These are phyloP conservation scores for Drosophila ercepeae DNA, from an alignment of 1,140 invertebrate genomes.

Conservation along the genomic window DNA sequence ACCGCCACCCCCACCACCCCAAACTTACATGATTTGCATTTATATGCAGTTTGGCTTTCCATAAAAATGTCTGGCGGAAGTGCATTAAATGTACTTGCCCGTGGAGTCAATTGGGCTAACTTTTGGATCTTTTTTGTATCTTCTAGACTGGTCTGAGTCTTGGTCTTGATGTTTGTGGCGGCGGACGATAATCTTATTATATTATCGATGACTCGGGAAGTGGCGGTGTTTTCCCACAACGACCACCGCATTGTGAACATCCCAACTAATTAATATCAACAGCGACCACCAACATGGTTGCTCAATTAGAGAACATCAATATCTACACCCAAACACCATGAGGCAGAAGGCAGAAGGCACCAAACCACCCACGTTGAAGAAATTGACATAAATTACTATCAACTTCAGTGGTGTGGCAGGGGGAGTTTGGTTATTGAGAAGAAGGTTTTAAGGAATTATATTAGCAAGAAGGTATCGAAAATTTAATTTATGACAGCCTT, in stretches of 20 bases:
- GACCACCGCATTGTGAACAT: slow-evolving; percentile 13
- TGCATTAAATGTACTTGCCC: slow-evolving; percentile 54
- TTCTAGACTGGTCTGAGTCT: not conserved
- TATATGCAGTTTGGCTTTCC: slow-evolving; percentile 49
- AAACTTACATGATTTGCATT: slow-evolving; percentile 53
- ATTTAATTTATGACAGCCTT: too few relatives aligned
- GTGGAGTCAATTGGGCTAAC: slow-evolving; percentile 2
- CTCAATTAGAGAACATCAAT: slow-evolving; percentile 72
- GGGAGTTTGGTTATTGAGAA: too few relatives aligned
- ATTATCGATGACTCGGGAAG: not conserved
- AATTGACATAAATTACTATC: slow-evolving; percentile 73
- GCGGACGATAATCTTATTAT: slow-evolving; percentile 21
- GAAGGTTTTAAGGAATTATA: too few relatives aligned
- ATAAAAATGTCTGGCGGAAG: slow-evolving; percentile 43
- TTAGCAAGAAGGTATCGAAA: too few relatives aligned
- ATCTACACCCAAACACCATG: slow-evolving; percentile 23
- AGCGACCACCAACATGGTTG: slow-evolving; percentile 53
- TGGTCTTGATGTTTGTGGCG: slow-evolving; percentile 15
- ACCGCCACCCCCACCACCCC: not conserved
- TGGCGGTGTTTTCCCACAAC: not conserved
- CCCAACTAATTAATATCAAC: slow-evolving; percentile 56
- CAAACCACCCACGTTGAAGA: slow-evolving; percentile 42
- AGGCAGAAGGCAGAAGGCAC: not conserved
- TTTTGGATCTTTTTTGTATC: slow-evolving; percentile 1
- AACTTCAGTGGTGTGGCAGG: slow-evolving; percentile 10